Evolutionary conservation across 1,140 invertebrate genomes (phyloP).

Genomic region (Drosophila ohnishii): DNA sequence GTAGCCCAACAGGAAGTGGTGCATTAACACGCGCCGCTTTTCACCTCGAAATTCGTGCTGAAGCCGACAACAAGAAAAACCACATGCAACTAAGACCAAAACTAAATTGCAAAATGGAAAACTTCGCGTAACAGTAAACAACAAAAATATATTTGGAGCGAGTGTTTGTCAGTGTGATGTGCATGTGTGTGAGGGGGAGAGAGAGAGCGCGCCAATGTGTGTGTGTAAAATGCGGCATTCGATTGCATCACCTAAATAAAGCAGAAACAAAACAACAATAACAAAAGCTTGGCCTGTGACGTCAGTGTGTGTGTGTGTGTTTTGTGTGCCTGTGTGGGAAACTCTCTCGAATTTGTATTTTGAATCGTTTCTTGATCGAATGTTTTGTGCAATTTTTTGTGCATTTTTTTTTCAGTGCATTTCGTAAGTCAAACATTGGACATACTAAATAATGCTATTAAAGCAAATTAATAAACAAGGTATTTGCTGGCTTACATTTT

Average conservation of each 20-base stretch:
- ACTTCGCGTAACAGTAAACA: conserved; percentile 48
- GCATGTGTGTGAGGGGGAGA: neutral
- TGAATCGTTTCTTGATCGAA: conserved; percentile 1
- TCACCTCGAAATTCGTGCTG: conserved; percentile 48
- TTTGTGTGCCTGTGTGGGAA: neutral
- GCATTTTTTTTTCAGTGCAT: neutral
- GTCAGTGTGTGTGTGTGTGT: conserved; percentile 11
- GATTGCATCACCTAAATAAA: conserved; percentile 69
- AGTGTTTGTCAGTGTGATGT: conserved; percentile 5
- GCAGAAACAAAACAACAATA: conserved; percentile 26
- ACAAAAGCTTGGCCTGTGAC: conserved; percentile 17
- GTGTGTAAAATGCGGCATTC: conserved; percentile 33
- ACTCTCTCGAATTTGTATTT: conserved; percentile 2
- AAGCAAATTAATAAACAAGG: neutral
- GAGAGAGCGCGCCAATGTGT: neutral
- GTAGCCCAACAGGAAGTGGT: conserved; percentile 82
- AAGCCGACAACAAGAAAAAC: conserved; percentile 45
- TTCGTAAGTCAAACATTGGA: neutral
- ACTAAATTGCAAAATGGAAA: conserved; percentile 36
- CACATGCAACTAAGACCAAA: conserved; percentile 9
- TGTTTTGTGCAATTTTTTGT: neutral
- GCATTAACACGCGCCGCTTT: conserved; percentile 78
- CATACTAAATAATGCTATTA: neutral
- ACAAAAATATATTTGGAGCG: conserved; percentile 31
- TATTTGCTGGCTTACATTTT: neutral